Evolutionary conservation across 92 coral and sea anemone genomes (phyloP), one percentile per base, ranked within the genome.

Genomic region (Zoanthus solanderi): DNA sequence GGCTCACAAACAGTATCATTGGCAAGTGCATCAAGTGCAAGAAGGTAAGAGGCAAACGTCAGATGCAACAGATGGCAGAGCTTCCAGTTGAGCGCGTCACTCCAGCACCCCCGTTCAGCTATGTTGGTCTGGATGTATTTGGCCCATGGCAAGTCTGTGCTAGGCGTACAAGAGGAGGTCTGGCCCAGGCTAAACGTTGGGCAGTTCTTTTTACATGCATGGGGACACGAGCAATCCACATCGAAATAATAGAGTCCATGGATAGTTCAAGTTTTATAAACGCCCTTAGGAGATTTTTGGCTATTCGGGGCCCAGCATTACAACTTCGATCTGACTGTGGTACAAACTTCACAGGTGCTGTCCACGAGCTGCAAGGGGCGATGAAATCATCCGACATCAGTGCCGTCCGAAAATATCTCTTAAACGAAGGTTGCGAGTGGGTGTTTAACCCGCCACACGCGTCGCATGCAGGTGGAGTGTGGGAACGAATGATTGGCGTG

Each of bases 401-500:
- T 28, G 74, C 63, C 61, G 78, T 76, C 12, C 56, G 44, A 32
- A 63, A 67, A 31, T 87, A 87, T 76, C 88, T 82, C 30, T 23
- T 73, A 17, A 23, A 47, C 9, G 84, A 87, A 53, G 82, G 88
- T 14, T 79, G 78, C 46, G 78, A 82, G 16, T 87, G 93, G 90
- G 56, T 46, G 32, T 87, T 86, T 52, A 83, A 83, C 54, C 88
- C 76, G 54, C 75, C 92, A 85, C 88, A 89, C n/a, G 90, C 84
- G 9, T 89, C 90, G 8, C 92, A 92, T 28, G 78, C 71, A 42
- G 92, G 92, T 0, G 88, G 94, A 58, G 90, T 69, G 53, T 89
- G 92, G 92, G 94, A 92, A 79, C 83, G 90, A 9, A 87, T 90
- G 88, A 90, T 90, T 23, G 88, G 93, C 16, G 83, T 80, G 12